Conservation (phyloP, 1,140 invertebrate species). For the Tigriopus japonicus region DNA sequence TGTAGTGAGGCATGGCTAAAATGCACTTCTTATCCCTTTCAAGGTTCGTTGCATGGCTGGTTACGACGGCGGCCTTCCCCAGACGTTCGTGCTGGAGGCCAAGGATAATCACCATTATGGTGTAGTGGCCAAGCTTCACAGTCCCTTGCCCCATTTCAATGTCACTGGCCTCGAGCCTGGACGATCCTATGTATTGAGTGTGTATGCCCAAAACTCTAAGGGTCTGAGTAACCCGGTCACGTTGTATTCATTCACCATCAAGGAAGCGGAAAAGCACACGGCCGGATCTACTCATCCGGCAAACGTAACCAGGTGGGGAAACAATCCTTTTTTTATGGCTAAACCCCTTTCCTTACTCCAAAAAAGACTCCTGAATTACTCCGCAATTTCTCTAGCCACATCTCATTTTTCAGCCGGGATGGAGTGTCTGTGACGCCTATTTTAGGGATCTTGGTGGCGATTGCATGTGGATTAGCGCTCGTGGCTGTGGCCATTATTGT, state of each 20-base stretch:
- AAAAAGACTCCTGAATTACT: too few species aligned
- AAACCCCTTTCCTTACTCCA: too few species aligned
- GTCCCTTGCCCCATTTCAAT: background rate
- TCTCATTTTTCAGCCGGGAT: background rate
- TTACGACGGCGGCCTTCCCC: slow-evolving; percentile 55
- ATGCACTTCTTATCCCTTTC: slow-evolving; percentile 22
- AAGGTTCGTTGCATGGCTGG: slow-evolving; percentile 54
- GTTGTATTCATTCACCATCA: background rate
- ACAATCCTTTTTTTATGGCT: too few species aligned
- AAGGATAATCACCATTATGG: slow-evolving; percentile 36
- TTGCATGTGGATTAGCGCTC: background rate
- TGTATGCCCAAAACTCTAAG: background rate
- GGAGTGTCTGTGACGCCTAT: background rate
- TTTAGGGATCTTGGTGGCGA: background rate
- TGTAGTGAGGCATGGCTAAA: too few species aligned
- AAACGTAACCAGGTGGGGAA: background rate
- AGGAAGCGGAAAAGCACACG: background rate
- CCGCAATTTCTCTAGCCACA: too few species aligned
- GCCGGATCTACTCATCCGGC: background rate
- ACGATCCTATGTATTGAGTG: background rate
- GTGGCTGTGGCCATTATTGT: background rate
- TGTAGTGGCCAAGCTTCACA: slow-evolving; percentile 21
- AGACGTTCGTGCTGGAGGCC: slow-evolving; percentile 61
- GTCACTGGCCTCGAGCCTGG: background rate
- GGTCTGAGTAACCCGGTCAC: background rate